phyloP scores from a whole-genome alignment of 2,797 vertebrate genomes.

The Lepus townsendii region DNA sequence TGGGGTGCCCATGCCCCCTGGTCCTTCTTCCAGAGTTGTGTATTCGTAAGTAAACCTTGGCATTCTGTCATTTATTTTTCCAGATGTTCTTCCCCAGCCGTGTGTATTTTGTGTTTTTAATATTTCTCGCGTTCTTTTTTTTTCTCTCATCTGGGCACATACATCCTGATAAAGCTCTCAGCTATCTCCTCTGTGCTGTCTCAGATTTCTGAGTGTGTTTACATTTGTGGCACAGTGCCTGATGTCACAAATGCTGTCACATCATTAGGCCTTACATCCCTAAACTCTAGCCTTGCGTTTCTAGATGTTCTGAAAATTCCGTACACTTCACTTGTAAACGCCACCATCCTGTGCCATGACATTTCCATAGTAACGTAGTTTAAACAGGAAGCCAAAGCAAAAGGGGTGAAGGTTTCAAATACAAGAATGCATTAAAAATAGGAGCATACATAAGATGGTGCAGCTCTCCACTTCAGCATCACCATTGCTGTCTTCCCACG shows the following conservation, averaged over 20 bases:
- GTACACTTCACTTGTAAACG: slow-evolving; percentile 78
- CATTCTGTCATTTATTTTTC: slow-evolving; percentile 72
- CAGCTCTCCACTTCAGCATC: not conserved
- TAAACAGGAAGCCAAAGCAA: slow-evolving; percentile 67
- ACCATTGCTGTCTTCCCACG: not conserved
- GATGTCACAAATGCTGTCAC: slow-evolving; percentile 69
- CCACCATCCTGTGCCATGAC: slow-evolving; percentile 58
- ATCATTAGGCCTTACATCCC: slow-evolving; percentile 70
- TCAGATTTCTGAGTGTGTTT: slow-evolving; percentile 69
- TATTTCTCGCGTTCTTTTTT: slow-evolving; percentile 69
- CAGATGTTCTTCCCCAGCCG: slow-evolving; percentile 74
- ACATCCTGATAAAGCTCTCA: slow-evolving; percentile 77
- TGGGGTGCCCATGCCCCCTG: not conserved
- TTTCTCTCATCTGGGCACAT: slow-evolving; percentile 57
- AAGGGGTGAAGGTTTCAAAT: slow-evolving; percentile 53
- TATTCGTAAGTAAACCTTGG: slow-evolving; percentile 63
- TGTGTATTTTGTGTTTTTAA: slow-evolving; percentile 72
- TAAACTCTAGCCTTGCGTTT: slow-evolving; percentile 58
- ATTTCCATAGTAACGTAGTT: slow-evolving; percentile 80
- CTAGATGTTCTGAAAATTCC: slow-evolving; percentile 75
- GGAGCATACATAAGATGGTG: not conserved
- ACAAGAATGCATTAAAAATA: slow-evolving; percentile 9
- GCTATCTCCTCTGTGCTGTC: slow-evolving; percentile 69
- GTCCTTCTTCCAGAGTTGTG: slow-evolving; percentile 54
- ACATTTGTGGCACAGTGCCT: slow-evolving; percentile 70